phyloP scores from a whole-genome alignment of 2,113 vertebrate genomes.

The Blennius ocellaris region DNA sequence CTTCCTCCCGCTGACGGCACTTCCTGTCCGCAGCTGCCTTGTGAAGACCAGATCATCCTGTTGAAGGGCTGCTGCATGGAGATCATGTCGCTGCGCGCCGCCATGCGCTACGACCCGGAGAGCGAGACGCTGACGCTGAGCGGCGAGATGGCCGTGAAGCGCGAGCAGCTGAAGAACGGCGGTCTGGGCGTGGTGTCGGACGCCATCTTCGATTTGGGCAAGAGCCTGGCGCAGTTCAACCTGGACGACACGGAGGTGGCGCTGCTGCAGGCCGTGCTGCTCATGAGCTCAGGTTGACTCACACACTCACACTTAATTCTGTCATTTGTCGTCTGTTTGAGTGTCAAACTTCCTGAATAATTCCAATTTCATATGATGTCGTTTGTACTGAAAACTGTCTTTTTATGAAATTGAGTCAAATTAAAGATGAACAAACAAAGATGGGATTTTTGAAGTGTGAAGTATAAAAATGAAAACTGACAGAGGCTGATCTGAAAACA shows the following conservation, averaged over 20 bases:
- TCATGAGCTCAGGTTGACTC: conserved; percentile 93
- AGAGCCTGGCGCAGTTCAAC: conserved; percentile 95
- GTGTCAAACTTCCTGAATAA: too few relatives aligned
- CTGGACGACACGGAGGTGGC: conserved; percentile 97
- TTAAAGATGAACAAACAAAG: too few relatives aligned
- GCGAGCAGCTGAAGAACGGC: conserved; percentile 95
- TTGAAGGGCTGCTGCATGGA: conserved; percentile 99
- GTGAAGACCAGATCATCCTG: conserved; percentile 98
- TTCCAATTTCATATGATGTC: too few relatives aligned
- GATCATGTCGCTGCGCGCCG: conserved; percentile 96
- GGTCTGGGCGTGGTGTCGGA: conserved; percentile 95
- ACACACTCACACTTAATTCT: neutral
- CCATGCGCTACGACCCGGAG: conserved; percentile 95
- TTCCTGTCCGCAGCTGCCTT: conserved; percentile 88
- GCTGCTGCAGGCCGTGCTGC: conserved; percentile 94
- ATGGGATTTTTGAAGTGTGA: too few relatives aligned
- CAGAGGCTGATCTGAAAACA: too few relatives aligned
- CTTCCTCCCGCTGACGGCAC: too few relatives aligned
- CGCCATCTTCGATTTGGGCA: conserved; percentile 97
- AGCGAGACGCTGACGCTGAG: conserved; percentile 95
- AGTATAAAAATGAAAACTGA: too few relatives aligned
- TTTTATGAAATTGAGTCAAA: too few relatives aligned
- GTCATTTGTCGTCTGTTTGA: too few relatives aligned
- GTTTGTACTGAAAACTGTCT: too few relatives aligned
- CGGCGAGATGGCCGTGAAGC: conserved; percentile 95